Base-by-base conservation (phyloP, 2,888 invertebrate species). In the Blomia tropicalis region DNA sequence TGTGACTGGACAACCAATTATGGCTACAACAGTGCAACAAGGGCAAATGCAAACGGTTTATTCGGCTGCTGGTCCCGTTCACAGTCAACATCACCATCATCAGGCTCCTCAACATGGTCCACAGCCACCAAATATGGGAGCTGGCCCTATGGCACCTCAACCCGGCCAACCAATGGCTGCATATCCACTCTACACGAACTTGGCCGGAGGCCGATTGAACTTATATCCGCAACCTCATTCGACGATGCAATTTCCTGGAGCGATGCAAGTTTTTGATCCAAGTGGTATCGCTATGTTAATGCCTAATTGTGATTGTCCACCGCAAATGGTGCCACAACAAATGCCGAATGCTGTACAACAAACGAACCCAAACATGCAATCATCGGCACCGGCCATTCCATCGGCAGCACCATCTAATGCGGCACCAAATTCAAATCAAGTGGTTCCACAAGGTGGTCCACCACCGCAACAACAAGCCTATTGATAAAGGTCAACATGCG, bases 1-100 rank as follows among this genome's bases (percentile, higher is more conserved):
- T n/a, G 60, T 60, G 17, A 86, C 87, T 43, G 89, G 89, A 0
- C 88, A 87, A 73, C 88, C 89, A 3, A 77, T 90, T 64, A 75
- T 89, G 70, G 85, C 88, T 43, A 83, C 87, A 25, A 84, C 83
- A 72, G 83, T 82, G 70, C 77, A 67, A 17, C 68, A 36, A 36
- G 36, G 7, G 7, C 65, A 66, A 47, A 51, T 66, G n/a, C 62
- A 64, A 4, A 65, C 68, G 43, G 67, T 64, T 53, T 69, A 68
- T 54, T 22, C 47, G 17, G 36, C 36, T 36, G 36, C 36, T 17
- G n/a, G n/a, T n/a, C 17, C 36, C 11, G 47, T 2, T 19, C 47
- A 23, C 11, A 14, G 7, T 44, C 19, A 19, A 2, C 47, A 47
- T 25, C 41, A 41, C n/a, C 47, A 47, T 25, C 22, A 47, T 23